Evolutionary conservation across 2,888 invertebrate genomes (phyloP).

Genomic region (Archips xylosteana): DNA sequence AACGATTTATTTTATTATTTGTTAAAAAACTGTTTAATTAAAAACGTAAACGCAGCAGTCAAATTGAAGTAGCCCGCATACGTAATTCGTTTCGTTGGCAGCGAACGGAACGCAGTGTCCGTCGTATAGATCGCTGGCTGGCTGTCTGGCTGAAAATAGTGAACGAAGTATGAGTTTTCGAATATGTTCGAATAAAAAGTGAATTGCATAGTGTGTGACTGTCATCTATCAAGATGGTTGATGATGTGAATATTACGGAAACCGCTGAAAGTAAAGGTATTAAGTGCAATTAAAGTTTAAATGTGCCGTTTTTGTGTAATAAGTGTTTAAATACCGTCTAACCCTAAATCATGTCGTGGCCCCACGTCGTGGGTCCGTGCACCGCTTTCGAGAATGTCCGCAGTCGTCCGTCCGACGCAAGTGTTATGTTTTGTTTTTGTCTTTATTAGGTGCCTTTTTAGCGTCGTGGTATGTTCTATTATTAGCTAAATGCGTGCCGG

Average conservation of each 20-base stretch:
- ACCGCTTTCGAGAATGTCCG: slow-evolving; percentile 80
- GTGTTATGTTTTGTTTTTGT: slow-evolving; percentile 80
- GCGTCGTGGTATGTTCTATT: slow-evolving; percentile 82
- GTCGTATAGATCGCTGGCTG: slow-evolving; percentile 83
- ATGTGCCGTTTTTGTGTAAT: slow-evolving; percentile 79
- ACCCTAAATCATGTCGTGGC: slow-evolving; percentile 84
- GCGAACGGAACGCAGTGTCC: slow-evolving; percentile 84
- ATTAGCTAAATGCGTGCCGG: slow-evolving; percentile 77
- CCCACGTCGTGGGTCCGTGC: slow-evolving; percentile 81
- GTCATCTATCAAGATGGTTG: slow-evolving; percentile 85
- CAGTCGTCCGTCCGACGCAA: slow-evolving; percentile 71
- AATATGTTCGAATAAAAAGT: slow-evolving; percentile 85
- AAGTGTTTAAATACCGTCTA: slow-evolving; percentile 80
- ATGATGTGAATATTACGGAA: slow-evolving; percentile 84
- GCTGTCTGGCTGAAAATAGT: slow-evolving; percentile 83
- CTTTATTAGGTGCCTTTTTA: slow-evolving; percentile 81
- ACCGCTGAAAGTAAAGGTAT: slow-evolving; percentile 85
- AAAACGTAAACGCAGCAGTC: slow-evolving; percentile 28
- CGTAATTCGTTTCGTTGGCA: slow-evolving; percentile 69
- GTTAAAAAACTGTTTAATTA: neutral
- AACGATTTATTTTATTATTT: neutral
- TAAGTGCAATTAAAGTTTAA: slow-evolving; percentile 76
- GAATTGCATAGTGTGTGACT: slow-evolving; percentile 77
- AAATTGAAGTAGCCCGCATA: slow-evolving; percentile 45
- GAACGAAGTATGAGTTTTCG: slow-evolving; percentile 85